A percentile compares a stretch with the other conserved stretches of the same genome.
phyloP scores from a whole-genome alignment of 1,140 invertebrate genomes.

The Drosophila azteca region DNA sequence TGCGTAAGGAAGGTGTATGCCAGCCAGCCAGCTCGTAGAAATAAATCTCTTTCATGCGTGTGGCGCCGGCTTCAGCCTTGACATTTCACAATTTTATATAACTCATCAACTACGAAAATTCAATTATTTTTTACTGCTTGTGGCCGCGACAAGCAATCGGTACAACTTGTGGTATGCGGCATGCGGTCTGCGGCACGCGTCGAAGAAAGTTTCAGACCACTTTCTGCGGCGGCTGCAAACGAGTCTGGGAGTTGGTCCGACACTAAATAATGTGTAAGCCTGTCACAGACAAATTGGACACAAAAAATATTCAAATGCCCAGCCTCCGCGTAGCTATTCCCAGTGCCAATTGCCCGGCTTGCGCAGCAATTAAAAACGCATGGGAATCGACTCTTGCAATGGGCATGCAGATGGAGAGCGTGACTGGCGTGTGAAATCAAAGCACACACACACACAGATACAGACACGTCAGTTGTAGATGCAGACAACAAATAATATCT shows the following conservation, averaged over 20 bases:
- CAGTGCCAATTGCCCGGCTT: conserved; percentile 17
- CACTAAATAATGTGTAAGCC: conserved; percentile 27
- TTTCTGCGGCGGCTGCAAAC: conserved; percentile 34
- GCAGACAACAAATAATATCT: conserved; percentile 40
- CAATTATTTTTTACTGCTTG: conserved; percentile 55
- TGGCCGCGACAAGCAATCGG: not conserved
- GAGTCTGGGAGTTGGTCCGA: conserved; percentile 32
- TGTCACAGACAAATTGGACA: conserved; percentile 21
- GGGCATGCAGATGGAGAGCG: conserved; percentile 18
- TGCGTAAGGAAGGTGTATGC: conserved; percentile 55
- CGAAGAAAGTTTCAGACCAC: conserved; percentile 55
- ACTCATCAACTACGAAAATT: conserved; percentile 56
- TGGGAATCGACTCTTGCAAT: conserved; percentile 16
- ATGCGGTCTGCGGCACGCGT: conserved; percentile 32
- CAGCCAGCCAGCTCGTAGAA: conserved; percentile 9
- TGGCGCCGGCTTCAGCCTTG: conserved; percentile 48
- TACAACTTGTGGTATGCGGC: not conserved
- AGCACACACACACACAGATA: conserved; percentile 18
- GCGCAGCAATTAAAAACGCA: conserved; percentile 27
- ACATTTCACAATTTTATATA: conserved; percentile 59
- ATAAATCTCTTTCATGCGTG: conserved; percentile 36
- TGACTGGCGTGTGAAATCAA: conserved; percentile 54
- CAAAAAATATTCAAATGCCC: conserved; percentile 33
- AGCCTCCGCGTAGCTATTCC: conserved; percentile 5
- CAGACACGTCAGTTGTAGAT: conserved; percentile 23